Base-by-base conservation (phyloP, 2,113 vertebrate species). In the Plecotus auritus region DNA sequence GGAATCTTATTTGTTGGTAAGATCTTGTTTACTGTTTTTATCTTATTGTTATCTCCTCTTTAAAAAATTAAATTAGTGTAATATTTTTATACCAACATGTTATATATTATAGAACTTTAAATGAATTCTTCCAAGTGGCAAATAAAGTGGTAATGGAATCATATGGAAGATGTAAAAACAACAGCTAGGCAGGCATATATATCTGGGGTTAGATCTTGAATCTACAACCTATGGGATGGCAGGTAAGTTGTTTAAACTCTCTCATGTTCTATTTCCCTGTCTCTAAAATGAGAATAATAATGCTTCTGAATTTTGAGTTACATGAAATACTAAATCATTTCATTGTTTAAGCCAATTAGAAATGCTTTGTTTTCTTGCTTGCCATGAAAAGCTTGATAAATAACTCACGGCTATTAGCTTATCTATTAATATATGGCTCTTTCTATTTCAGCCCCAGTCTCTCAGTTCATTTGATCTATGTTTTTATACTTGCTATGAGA, bases 231-330 rank as follows among this genome's bases (percentile, higher is more conserved):
- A 13, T 77, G 40, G 37, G 2, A 56, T 11, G 54, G 5, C 3
- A 73, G 47, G 5, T 86, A 94, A 93, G 37, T 85, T 64, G 80
- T 72, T 94, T 91, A 47, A 95, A 47, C 22, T 54, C 76, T 92
- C 59, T 82, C 85, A 54, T 13, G 54, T 45, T 77, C 30, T 4
- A 40, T 94, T 88, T 85, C 16, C 32, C 8, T 90, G 16, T 59
- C 18, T 73, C 10, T 72, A 76, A 70, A 95, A 54, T 51, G 7
- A 85, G n/a, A 92, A 64, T 61, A 85, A 59, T 22, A 73, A 47
- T 74, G 28, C 8, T 81, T 77, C 22, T 23, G 45, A 35, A 45
- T 86, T 74, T 88, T 69, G 22, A 90, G 26, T 83, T 88, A 70
- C 9, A 64, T n/a, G 9, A 92, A 73, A 70, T 84, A 67, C 69